Percentiles rank a stretch among this genome's conserved stretches.
These are phyloP conservation scores for Amazona finschi DNA, from an alignment of 2,797 vertebrate species.

Conservation along the genomic window DNA sequence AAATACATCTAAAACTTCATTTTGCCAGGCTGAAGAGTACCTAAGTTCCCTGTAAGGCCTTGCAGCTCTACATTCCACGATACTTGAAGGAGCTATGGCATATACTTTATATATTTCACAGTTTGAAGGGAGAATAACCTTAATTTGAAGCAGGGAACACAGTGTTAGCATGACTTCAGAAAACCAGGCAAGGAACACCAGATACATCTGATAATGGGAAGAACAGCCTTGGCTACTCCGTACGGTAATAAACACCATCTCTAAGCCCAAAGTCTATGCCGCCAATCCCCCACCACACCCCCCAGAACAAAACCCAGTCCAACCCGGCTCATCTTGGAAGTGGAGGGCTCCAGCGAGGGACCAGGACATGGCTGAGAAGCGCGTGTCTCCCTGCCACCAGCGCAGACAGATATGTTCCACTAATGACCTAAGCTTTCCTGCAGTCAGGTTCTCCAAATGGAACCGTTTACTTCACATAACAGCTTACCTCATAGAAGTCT, in stretches of 20 bases:
- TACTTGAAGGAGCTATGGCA: neutral
- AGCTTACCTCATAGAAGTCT: neutral
- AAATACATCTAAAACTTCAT: neutral
- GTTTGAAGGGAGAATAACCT: neutral
- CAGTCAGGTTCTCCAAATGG: neutral
- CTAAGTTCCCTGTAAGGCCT: neutral
- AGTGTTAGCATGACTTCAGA: neutral
- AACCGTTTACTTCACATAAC: neutral
- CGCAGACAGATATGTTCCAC: neutral
- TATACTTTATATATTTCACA: neutral
- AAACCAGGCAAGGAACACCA: neutral
- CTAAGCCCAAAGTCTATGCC: neutral
- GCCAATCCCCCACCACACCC: neutral
- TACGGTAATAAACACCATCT: neutral
- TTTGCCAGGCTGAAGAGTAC: neutral
- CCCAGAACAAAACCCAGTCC: neutral
- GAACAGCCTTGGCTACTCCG: neutral
- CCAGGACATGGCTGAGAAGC: neutral
- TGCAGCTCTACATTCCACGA: neutral
- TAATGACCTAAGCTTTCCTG: neutral
- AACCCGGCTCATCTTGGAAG: neutral
- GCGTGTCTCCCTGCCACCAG: neutral
- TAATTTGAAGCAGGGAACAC: neutral
- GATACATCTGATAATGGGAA: neutral
- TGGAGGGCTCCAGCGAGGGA: neutral